Evolutionary conservation across 2,888 invertebrate genomes (phyloP), one percentile per base, ranked within the genome.

Genomic region (Trilocha varians): DNA sequence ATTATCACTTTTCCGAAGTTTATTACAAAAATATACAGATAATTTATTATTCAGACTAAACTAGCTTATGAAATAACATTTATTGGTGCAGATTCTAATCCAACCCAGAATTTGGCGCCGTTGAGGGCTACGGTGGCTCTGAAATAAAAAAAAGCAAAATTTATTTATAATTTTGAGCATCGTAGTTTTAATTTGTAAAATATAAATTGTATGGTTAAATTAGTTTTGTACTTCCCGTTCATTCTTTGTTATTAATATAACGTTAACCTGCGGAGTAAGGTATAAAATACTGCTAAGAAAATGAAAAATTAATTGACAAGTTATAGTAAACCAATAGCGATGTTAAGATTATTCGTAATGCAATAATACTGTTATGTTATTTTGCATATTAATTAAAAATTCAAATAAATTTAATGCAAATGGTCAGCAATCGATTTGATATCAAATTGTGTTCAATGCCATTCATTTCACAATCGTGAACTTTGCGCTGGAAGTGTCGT

Each of bases 61-160:
- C 18, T 45, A 46, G 49, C 38, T 62, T 62, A 66, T 45, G 57
- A 64, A 43, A 60, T 59, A n/a, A 91, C 88, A 70, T 86, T 87
- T 42, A 91, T 77, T 36, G 87, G 87, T 41, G 87, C 88, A 25
- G 89, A 88, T 62, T 90, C 88, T 39, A 91, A 87, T 36, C 87
- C 88, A 3, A 90, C 91, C 93, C 93, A 93, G 78, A 90, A 93
- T 11, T 88, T 87, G 5, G 87, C 90, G n/a, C 91, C 91, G 63
- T 90, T 88, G 62, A 87, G 76, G 32, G 90, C 93, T 42, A 92
- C 88, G 32, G 93, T 92, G 13, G 88, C 90, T 61, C 91, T 90
- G 80, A 58, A 89, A 87, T 48, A 52, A 52, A 56, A 60, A 61
- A n/a, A n/a, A n/a, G n/a, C n/a, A n/a, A n/a, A n/a, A n/a, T n/a